These are phyloP conservation scores for Pocillopora meandrina DNA, from an alignment of 92 coral and sea anemone species.

Conservation along the genomic window DNA sequence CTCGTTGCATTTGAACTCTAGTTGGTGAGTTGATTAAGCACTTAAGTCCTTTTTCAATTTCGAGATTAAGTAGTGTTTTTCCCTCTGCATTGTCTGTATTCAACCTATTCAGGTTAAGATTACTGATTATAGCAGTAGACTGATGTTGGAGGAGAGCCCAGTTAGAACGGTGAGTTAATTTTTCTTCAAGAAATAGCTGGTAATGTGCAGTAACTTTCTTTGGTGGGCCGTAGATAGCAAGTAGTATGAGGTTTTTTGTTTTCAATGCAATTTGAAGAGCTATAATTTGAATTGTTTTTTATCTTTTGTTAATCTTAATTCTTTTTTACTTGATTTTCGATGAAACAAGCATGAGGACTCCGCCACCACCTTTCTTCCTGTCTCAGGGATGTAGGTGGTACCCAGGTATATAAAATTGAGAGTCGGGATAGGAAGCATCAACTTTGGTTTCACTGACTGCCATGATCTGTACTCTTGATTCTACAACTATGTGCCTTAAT, in stretches of 20 bases:
- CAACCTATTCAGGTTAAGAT: conserved; percentile 28
- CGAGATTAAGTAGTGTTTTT: conserved; percentile 16
- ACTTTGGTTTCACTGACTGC: no score
- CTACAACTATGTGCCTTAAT: no score
- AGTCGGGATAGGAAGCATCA: no score
- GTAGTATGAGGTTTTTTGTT: conserved; percentile 5
- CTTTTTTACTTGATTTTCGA: no score
- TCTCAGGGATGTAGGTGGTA: no score
- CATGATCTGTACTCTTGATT: no score
- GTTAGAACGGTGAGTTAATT: neutral
- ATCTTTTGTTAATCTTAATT: no score
- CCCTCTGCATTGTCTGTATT: conserved; percentile 24
- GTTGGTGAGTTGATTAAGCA: conserved; percentile 29
- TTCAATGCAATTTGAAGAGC: neutral
- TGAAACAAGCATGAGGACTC: no score
- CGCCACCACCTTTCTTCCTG: no score
- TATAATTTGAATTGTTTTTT: no score
- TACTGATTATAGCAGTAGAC: conserved; percentile 4
- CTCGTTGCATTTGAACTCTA: conserved; percentile 41
- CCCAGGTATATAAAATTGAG: no score
- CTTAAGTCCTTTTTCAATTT: conserved; percentile 32
- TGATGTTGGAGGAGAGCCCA: conserved; percentile 24
- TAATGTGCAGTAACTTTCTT: conserved; percentile 12
- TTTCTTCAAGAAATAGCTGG: conserved; percentile 22
- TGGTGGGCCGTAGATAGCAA: conserved; percentile 29